Conservation (phyloP, 92 coral and sea anemone genomes). For the Palythoa grandis region DNA sequence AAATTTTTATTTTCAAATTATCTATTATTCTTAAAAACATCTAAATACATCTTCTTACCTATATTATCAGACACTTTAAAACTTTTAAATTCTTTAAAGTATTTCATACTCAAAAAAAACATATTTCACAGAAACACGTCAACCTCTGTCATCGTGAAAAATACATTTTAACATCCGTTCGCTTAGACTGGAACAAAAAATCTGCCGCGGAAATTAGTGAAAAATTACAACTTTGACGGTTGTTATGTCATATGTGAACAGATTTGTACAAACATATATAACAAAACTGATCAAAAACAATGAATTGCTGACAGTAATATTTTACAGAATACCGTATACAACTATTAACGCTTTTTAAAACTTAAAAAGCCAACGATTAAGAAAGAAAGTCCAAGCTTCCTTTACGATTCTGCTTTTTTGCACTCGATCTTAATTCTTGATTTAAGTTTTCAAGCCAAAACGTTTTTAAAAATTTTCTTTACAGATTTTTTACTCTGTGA, state of each 20-base stretch:
- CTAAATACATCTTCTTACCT: background rate
- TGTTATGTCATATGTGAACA: background rate
- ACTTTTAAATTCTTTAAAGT: background rate
- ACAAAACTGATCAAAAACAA: background rate
- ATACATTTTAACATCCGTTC: background rate
- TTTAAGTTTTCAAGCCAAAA: background rate
- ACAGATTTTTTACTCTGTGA: background rate
- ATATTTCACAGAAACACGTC: background rate
- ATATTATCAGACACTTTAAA: background rate
- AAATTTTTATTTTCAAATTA: slow-evolving; percentile 6
- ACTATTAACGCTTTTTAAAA: background rate
- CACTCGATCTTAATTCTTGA: background rate
- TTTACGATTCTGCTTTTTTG: no score
- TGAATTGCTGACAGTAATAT: background rate
- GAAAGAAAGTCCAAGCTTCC: background rate
- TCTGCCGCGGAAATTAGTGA: background rate
- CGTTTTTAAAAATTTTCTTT: background rate
- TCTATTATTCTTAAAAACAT: background rate
- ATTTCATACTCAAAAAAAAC: background rate
- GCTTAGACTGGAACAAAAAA: background rate
- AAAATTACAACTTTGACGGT: background rate
- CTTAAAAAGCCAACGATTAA: background rate
- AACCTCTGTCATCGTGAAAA: background rate
- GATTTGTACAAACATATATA: background rate
- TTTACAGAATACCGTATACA: background rate